Conservation (phyloP, 1,140 invertebrate genomes). For the Calephelis virginiensis region DNA sequence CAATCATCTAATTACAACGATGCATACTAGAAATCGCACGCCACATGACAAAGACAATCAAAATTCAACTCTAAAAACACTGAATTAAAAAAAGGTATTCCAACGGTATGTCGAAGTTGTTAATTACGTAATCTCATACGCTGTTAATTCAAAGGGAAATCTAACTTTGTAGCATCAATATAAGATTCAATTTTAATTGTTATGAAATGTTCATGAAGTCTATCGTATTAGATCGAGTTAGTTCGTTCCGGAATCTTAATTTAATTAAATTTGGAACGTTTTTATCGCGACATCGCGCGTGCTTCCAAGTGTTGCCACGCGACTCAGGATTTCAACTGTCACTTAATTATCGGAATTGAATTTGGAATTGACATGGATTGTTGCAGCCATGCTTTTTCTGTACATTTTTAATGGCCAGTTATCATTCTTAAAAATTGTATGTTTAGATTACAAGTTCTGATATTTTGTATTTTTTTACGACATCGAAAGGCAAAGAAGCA, state of each 20-base stretch:
- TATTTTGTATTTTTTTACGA: no score
- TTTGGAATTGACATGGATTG: constrained; percentile 39
- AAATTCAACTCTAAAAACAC: constrained; percentile 22
- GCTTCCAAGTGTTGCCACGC: constrained; percentile 62
- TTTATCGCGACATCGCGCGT: constrained; percentile 57
- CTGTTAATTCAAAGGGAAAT: constrained; percentile 29
- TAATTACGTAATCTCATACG: constrained; percentile 39
- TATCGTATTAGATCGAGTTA: constrained; percentile 49
- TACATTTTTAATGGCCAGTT: constrained; percentile 5
- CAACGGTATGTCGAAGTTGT: constrained; percentile 14
- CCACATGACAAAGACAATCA: constrained; percentile 25
- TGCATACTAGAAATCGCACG: constrained; percentile 48
- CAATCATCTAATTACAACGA: constrained; percentile 64
- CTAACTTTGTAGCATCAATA: constrained; percentile 26
- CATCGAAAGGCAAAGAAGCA: no score
- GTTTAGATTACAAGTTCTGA: no score
- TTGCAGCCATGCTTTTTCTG: constrained; percentile 19
- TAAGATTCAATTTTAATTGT: constrained; percentile 34
- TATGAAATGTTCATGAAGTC: constrained; percentile 34
- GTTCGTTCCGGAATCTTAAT: constrained; percentile 64
- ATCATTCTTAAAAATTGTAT: no score
- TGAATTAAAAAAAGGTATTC: background rate
- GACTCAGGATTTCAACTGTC: constrained; percentile 59
- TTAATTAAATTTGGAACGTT: constrained; percentile 69
- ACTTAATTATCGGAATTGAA: constrained; percentile 69